A percentile compares a stretch with the other conserved stretches of the same genome.
phyloP scores from a whole-genome alignment of 2,797 vertebrate genomes.

The Coregonus sp. region DNA sequence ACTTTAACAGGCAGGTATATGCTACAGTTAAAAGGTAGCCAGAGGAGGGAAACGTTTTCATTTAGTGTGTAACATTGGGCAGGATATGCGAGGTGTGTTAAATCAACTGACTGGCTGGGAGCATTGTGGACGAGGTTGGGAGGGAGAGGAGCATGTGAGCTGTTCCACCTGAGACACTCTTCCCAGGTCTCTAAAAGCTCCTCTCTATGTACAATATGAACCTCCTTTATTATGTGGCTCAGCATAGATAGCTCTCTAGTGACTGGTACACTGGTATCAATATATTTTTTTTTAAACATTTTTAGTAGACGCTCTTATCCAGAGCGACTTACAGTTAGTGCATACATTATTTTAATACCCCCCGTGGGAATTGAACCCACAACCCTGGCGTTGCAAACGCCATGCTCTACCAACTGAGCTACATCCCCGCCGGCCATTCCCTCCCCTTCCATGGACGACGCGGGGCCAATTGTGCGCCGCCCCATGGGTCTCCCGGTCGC shows the following conservation, averaged over 20 bases:
- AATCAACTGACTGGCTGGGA: conserved; percentile 8
- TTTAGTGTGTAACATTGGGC: not conserved
- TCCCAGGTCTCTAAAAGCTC: not conserved
- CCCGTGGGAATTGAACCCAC: no score
- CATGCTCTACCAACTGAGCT: no score
- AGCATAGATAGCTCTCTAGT: not conserved
- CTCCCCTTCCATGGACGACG: no score
- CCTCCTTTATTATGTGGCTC: not conserved
- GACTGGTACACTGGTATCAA: conserved; percentile 2
- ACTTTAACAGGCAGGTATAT: not conserved
- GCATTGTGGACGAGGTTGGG: not conserved
- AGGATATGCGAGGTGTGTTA: conserved; percentile 13
- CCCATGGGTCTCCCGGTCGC: no score
- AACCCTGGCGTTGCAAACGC: no score
- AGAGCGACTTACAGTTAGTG: no score
- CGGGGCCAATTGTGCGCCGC: no score
- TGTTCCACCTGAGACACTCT: not conserved
- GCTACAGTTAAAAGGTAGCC: not conserved
- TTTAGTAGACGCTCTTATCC: no score
- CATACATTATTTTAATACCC: no score
- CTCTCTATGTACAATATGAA: not conserved
- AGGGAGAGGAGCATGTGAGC: not conserved
- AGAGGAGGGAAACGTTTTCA: not conserved
- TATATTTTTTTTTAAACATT: no score
- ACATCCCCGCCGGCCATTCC: no score